These are phyloP conservation scores for Blastobasis adustella DNA, from an alignment of 2,888 invertebrate genomes.

Conservation along the genomic window DNA sequence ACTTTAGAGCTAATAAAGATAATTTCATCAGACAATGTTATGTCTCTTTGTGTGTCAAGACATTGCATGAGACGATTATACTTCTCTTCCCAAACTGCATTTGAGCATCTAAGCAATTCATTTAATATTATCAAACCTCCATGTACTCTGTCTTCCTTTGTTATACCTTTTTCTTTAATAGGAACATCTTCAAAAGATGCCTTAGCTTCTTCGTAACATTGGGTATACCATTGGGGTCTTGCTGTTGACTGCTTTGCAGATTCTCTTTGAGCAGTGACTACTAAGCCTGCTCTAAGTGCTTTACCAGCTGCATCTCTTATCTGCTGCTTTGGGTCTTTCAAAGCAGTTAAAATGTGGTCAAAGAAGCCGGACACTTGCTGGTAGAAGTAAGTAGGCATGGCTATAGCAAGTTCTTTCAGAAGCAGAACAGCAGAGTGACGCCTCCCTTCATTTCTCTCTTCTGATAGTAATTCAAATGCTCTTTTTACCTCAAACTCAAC, in stretches of 20 bases:
- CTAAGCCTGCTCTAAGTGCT: constrained; percentile 94
- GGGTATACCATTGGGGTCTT: constrained; percentile 93
- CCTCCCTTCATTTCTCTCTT: constrained; percentile 92
- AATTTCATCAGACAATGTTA: constrained; percentile 69
- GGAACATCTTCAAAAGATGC: constrained; percentile 82
- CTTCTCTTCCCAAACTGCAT: constrained; percentile 89
- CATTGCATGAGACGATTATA: constrained; percentile 83
- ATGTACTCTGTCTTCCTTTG: constrained; percentile 92
- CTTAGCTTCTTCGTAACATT: constrained; percentile 93
- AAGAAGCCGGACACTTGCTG: constrained; percentile 95
- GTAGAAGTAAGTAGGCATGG: constrained; percentile 98
- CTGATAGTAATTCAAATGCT: constrained; percentile 96
- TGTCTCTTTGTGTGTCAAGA: constrained; percentile 60
- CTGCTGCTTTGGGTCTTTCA: constrained; percentile 92
- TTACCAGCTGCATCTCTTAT: constrained; percentile 95
- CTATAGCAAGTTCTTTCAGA: constrained; percentile 93
- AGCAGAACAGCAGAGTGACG: constrained; percentile 94
- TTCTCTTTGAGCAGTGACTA: constrained; percentile 96
- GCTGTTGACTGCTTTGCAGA: constrained; percentile 93
- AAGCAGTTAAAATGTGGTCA: constrained; percentile 92
- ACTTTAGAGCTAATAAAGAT: constrained; percentile 75
- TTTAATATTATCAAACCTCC: constrained; percentile 94
- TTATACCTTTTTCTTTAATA: constrained; percentile 83
- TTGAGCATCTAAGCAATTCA: constrained; percentile 93
- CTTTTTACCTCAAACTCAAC: constrained; percentile 98